These are phyloP conservation scores for Dromius quadrimaculatus DNA, from an alignment of 2,888 invertebrate genomes.

Conservation along the genomic window DNA sequence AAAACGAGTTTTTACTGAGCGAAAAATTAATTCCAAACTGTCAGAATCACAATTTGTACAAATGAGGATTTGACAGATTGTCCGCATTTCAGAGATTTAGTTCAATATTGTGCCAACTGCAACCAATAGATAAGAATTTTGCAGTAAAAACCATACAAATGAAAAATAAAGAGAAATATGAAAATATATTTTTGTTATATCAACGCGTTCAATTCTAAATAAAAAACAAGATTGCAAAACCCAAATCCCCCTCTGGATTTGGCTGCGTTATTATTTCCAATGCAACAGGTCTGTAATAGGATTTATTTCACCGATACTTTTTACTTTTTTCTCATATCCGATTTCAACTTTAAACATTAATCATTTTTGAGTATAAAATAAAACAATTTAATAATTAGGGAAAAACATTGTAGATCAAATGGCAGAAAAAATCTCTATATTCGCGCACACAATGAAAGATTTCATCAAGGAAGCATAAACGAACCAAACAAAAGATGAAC, in stretches of 20 bases:
- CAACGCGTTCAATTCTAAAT: slow-evolving; percentile 33
- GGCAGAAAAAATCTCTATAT: background rate
- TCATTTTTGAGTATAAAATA: background rate
- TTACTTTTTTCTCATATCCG: background rate
- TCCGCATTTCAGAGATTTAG: too few species aligned
- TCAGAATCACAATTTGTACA: too few species aligned
- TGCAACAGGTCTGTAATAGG: slow-evolving; percentile 28
- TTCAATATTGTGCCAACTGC: too few species aligned
- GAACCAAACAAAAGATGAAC: slow-evolving; percentile 31
- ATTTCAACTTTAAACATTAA: background rate
- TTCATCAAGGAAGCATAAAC: slow-evolving; percentile 36
- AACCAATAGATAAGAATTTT: too few species aligned
- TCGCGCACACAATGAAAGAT: slow-evolving; percentile 11
- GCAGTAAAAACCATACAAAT: too few species aligned
- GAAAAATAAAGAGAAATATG: too few species aligned
- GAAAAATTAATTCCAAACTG: too few species aligned
- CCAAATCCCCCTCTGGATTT: background rate
- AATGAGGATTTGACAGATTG: too few species aligned
- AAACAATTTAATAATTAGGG: too few species aligned
- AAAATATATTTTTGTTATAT: too few species aligned
- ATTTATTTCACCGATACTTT: slow-evolving; percentile 13
- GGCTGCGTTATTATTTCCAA: slow-evolving; percentile 20
- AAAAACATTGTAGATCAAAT: too few species aligned
- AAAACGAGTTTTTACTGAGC: too few species aligned
- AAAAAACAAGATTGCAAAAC: background rate